A percentile compares a stretch with the other conserved stretches of the same genome.
phyloP scores from a whole-genome alignment of 2,797 vertebrate species.

The Chromis chromis region DNA sequence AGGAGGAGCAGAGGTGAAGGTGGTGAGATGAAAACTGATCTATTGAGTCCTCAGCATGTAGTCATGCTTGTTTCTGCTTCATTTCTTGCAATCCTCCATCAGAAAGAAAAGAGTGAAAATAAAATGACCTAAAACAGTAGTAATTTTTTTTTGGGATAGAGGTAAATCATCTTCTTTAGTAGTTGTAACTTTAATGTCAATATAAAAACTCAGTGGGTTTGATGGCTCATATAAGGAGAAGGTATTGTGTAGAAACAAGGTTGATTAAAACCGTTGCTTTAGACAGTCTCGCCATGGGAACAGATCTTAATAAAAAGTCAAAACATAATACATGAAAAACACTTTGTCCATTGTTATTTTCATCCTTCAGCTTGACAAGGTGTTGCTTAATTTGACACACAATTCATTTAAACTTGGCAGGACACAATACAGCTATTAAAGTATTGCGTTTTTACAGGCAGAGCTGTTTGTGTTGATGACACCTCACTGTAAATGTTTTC shows the following conservation, averaged over 20 bases:
- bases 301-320: background rate
- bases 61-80: background rate
- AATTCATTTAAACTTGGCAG: slow-evolving; percentile 67
- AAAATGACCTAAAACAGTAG: background rate
- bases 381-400: slow-evolving; percentile 59
- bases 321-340: background rate
- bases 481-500: slow-evolving; percentile 65
- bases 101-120: background rate
- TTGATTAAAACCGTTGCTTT: background rate
- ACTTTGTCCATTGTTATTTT: slow-evolving; percentile 36
- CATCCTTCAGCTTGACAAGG: slow-evolving; percentile 25
- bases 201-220: background rate
- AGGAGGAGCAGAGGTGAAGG: background rate
- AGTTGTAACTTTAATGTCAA: background rate
- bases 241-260: background rate
- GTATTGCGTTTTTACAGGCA: slow-evolving; percentile 63
- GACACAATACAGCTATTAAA: slow-evolving; percentile 49
- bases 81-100: background rate
- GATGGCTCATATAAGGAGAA: background rate
- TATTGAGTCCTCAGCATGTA: background rate
- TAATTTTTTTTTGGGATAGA: background rate
- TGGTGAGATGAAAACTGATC: slow-evolving; percentile 6
- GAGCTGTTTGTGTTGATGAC: slow-evolving; percentile 60
- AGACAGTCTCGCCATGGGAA: background rate
- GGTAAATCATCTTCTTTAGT: background rate